Conservation (phyloP, 2,797 vertebrate species). For the Leptoclinus maculatus region DNA sequence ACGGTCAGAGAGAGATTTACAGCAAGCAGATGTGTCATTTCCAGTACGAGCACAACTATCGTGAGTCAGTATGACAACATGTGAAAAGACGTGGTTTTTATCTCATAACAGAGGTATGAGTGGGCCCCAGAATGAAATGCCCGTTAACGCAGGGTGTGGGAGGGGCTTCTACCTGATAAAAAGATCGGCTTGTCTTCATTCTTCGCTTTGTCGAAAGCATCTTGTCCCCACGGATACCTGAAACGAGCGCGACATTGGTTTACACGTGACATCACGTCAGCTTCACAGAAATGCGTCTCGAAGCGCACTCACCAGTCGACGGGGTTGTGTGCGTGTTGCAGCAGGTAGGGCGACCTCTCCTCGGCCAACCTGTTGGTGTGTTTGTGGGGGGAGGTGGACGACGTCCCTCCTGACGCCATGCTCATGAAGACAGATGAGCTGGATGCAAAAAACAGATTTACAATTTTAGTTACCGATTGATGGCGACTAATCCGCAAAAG, state of each 20-base stretch:
- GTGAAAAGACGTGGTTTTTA: neutral
- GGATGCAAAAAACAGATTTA: conserved; percentile 18
- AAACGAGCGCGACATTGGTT: neutral
- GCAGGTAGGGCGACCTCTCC: conserved; percentile 92
- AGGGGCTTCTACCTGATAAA: conserved; percentile 86
- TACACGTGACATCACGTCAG: neutral
- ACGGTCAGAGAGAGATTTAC: neutral
- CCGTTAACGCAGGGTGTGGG: neutral
- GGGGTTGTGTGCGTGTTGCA: conserved; percentile 94
- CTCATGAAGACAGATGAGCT: conserved; percentile 65
- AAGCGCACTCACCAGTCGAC: conserved; percentile 89
- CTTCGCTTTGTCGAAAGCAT: conserved; percentile 94
- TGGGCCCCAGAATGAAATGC: neutral
- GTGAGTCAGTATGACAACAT: neutral
- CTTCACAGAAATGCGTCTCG: neutral
- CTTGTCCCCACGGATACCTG: conserved; percentile 95
- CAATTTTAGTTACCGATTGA: neutral
- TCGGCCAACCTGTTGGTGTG: conserved; percentile 87
- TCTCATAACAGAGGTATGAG: too few relatives aligned
- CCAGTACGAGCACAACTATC: neutral
- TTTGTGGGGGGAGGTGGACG: conserved; percentile 42
- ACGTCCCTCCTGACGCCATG: conserved; percentile 81
- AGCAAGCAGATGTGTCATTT: neutral
- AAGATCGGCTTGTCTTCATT: conserved; percentile 94
- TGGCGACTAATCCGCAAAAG: neutral